Evolutionary conservation across 2,888 invertebrate genomes (phyloP).

Genomic region (Taphrorychus bicolor): DNA sequence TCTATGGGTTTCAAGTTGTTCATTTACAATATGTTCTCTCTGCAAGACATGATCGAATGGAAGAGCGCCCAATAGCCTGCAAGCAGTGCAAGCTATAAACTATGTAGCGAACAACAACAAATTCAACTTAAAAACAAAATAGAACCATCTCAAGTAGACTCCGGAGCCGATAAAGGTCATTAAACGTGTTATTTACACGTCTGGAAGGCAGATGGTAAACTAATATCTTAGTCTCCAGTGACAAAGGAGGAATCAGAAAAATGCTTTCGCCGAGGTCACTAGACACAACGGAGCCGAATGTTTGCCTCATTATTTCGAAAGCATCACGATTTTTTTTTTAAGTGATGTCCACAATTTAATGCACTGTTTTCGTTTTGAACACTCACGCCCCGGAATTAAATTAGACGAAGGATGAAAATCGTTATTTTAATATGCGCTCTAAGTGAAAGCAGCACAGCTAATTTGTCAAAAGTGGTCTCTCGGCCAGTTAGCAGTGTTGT

Average conservation of each 20-base stretch:
- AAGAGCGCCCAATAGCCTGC: no score
- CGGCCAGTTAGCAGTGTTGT: neutral
- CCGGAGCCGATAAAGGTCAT: neutral
- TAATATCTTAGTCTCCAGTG: neutral
- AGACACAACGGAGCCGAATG: slow-evolving; percentile 3
- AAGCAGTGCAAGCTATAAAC: no score
- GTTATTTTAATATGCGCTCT: no score
- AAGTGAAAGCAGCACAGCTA: neutral
- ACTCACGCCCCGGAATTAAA: no score
- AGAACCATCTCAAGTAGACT: neutral
- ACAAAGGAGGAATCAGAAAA: slow-evolving; percentile 4
- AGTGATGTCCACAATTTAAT: no score
- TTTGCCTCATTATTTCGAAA: neutral
- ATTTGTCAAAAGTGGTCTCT: neutral
- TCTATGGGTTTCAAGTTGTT: no score
- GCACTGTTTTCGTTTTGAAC: no score
- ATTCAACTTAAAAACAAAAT: neutral
- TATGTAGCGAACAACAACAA: no score
- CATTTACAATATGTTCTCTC: no score
- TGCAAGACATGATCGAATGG: no score
- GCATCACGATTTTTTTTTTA: neutral
- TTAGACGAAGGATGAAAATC: no score
- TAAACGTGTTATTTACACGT: slow-evolving; percentile 1
- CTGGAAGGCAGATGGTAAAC: slow-evolving; percentile 2
- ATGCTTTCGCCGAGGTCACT: neutral